phyloP scores from a whole-genome alignment of 2,797 vertebrate genomes.

The Microctenopoma steveboyesi region DNA sequence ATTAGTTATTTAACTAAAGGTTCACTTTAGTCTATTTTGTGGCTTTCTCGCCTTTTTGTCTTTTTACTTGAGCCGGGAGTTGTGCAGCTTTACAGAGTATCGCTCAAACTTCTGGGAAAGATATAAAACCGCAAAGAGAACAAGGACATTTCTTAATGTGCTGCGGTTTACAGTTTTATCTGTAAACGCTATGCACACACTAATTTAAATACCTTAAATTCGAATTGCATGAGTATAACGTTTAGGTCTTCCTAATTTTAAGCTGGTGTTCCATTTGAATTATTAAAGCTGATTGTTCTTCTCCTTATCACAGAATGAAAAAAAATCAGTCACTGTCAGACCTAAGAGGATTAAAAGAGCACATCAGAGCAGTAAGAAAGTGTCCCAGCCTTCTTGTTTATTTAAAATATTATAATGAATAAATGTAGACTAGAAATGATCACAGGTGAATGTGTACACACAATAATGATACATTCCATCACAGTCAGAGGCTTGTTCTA shows the following conservation, averaged over 20 bases:
- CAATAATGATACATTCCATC: too few relatives aligned
- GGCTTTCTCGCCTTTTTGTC: conserved; percentile 17
- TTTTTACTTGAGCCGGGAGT: neutral
- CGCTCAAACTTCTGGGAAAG: neutral
- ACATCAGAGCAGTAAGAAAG: neutral
- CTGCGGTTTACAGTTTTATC: neutral
- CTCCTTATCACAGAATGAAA: neutral
- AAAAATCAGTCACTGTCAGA: neutral
- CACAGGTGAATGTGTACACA: too few relatives aligned
- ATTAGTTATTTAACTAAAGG: neutral
- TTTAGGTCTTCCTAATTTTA: too few relatives aligned
- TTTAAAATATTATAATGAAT: neutral
- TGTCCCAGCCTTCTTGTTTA: too few relatives aligned
- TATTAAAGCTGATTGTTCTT: too few relatives aligned
- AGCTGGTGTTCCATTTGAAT: too few relatives aligned
- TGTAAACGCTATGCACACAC: neutral
- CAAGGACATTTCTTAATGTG: neutral
- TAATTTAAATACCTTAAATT: neutral
- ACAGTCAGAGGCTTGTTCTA: too few relatives aligned
- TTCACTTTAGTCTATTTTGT: neutral
- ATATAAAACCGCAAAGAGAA: neutral
- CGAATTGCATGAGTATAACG: neutral
- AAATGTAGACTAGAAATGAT: neutral
- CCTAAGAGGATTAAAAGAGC: neutral
- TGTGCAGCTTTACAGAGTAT: too few relatives aligned